Base-by-base conservation (phyloP, 2,797 vertebrate genomes). In the Enteromius thamalakanensis region DNA sequence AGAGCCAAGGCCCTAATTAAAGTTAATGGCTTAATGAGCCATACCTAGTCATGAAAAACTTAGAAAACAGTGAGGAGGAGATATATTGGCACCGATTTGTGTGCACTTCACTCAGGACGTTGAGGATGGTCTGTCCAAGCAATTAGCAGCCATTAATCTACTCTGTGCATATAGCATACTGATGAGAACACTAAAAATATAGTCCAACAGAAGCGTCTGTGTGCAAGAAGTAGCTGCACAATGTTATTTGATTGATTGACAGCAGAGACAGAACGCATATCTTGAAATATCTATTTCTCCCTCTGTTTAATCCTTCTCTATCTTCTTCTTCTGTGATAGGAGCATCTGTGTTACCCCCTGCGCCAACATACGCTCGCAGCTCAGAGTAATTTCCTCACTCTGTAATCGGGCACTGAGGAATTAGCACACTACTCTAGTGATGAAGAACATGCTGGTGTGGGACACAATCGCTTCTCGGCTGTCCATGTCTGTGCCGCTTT, bases 261-360 rank as follows among this genome's bases (percentile, higher is more conserved):
- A 90, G 92, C 37, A 80, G 75, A 64, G 75, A 74, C 80, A 76
- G 68, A 84, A 87, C 71, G 40, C 10, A 42, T 67, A 67, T 85
- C 77, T 83, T 76, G 53, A 77, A 78, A n/a, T 19, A 64, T 40
- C 72, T 79, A 64, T 65, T 69, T 76, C 80, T 64, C 71, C 49
- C 68, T 42, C 55, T 10, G 26, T 64, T 8, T 53, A 75, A 65
- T 29, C 47, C 15, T 29, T 67, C 58, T 68, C 42, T 6, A 47
- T 51, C 69, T 1, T 86, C 51, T 84, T 86, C 86, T 88, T 87
- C 90, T 86, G 90, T 45, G 86, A 92, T 88, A 89, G 91, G 32
- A 83, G 88, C 92, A 91, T 93, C 91, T 82, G 86, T 93, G 91
- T 90, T 84, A 93, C 87, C 89, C 85, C 51, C 89, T 85, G 84